phyloP scores from a whole-genome alignment of 1,140 invertebrate genomes.

The Lerema accius region DNA sequence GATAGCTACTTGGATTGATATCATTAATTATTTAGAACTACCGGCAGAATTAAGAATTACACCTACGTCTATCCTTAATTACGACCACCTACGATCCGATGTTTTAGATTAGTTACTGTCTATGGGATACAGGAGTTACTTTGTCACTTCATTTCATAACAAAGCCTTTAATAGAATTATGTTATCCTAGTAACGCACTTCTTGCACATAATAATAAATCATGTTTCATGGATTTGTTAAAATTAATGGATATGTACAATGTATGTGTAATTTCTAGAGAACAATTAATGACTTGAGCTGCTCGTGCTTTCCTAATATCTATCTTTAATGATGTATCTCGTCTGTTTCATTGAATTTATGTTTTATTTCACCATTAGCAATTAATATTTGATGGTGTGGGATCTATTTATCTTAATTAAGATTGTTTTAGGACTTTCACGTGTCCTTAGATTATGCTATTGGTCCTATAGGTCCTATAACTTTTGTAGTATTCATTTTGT shows the following conservation, averaged over 20 bases:
- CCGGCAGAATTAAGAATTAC: slow-evolving; percentile 25
- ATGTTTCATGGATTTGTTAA: not conserved
- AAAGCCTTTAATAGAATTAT: not conserved
- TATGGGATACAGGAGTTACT: slow-evolving; percentile 10
- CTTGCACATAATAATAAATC: not conserved
- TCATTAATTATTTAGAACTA: slow-evolving; percentile 19
- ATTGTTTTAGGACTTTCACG: too few relatives aligned
- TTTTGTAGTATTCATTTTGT: too few relatives aligned
- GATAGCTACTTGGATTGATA: not conserved
- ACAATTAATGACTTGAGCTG: not conserved
- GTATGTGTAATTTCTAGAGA: not conserved
- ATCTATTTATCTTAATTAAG: too few relatives aligned
- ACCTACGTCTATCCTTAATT: slow-evolving; percentile 8
- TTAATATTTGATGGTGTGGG: too few relatives aligned
- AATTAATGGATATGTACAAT: not conserved
- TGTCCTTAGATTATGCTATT: too few relatives aligned
- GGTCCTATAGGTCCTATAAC: too few relatives aligned
- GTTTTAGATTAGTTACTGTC: slow-evolving; percentile 25
- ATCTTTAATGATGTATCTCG: not conserved
- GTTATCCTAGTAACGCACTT: not conserved
- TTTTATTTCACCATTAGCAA: too few relatives aligned
- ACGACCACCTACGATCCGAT: slow-evolving; percentile 25
- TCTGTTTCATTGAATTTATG: too few relatives aligned
- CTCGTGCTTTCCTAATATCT: not conserved
- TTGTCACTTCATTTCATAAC: slow-evolving; percentile 10